Evolutionary conservation across 2,113 vertebrate species (phyloP).

Genomic region (Zosterops lateralis): DNA sequence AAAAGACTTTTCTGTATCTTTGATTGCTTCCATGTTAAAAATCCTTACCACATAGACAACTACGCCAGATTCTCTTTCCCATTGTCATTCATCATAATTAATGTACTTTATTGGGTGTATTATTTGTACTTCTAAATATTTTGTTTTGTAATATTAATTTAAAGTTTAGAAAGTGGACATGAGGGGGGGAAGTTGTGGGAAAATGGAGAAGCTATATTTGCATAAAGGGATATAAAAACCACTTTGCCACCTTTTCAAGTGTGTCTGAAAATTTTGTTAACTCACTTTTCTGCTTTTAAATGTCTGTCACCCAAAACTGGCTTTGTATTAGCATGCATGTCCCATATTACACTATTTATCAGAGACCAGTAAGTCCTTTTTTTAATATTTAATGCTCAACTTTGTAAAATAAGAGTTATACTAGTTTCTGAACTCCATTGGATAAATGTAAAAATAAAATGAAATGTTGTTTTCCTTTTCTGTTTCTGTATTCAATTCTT

Average conservation of each 20-base stretch:
- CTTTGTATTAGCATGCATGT: background rate
- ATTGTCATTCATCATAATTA: conserved; percentile 86
- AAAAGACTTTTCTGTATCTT: conserved; percentile 76
- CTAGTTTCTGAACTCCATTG: background rate
- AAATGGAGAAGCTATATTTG: background rate
- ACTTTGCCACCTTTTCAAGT: background rate
- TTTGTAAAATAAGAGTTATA: conserved; percentile 4
- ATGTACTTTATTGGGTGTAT: conserved; percentile 90
- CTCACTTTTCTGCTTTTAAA: background rate
- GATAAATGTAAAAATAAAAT: background rate
- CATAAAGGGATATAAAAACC: background rate
- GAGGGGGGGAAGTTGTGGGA: background rate
- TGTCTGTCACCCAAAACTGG: background rate
- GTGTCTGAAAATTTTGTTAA: background rate
- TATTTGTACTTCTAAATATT: conserved; percentile 86
- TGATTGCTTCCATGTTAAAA: conserved; percentile 84
- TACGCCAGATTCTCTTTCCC: conserved; percentile 88
- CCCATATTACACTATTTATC: background rate
- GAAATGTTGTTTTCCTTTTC: background rate
- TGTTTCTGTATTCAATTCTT: background rate
- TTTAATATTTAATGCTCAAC: background rate
- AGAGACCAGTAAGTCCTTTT: background rate
- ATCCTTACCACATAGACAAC: conserved; percentile 92
- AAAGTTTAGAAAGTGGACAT: background rate
- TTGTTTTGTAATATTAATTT: background rate